Conservation (phyloP, 1,140 invertebrate species). For the Pseudomyrmex gracilis region DNA sequence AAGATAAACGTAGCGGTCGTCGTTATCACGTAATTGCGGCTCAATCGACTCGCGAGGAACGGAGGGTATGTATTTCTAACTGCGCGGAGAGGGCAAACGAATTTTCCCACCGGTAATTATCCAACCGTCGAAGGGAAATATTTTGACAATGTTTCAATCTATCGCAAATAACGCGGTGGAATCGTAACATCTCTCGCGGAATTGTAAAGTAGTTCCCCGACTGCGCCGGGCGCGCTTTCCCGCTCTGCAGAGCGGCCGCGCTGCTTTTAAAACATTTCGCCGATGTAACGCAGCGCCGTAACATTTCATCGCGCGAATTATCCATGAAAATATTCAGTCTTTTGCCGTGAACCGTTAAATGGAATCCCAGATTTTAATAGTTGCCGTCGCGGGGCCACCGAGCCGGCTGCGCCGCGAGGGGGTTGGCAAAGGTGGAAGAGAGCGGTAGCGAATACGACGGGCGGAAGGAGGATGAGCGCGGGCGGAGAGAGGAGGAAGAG, state of each 20-base stretch:
- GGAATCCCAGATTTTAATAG: slow-evolving; percentile 68
- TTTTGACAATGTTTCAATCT: slow-evolving; percentile 62
- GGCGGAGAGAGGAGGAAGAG: neutral
- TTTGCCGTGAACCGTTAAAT: slow-evolving; percentile 57
- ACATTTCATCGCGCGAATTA: slow-evolving; percentile 41
- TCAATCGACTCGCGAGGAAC: slow-evolving; percentile 39
- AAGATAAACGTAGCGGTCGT: slow-evolving; percentile 40
- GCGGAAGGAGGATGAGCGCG: neutral
- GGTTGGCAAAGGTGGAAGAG: slow-evolving; percentile 42
- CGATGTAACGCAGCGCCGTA: slow-evolving; percentile 42
- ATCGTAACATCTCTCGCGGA: slow-evolving; percentile 59
- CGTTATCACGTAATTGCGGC: slow-evolving; percentile 29
- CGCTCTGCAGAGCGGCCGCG: slow-evolving; percentile 8
- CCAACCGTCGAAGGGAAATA: slow-evolving; percentile 54
- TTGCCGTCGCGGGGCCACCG: slow-evolving; percentile 35
- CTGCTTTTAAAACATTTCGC: slow-evolving; percentile 47
- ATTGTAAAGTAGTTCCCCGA: slow-evolving; percentile 51
- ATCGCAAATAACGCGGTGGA: slow-evolving; percentile 57
- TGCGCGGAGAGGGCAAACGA: neutral
- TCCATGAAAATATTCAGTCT: slow-evolving; percentile 54
- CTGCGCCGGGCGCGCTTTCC: neutral
- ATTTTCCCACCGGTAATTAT: slow-evolving; percentile 52
- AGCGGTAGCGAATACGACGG: neutral
- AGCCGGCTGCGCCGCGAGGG: slow-evolving; percentile 27
- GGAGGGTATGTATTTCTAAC: slow-evolving; percentile 38